A percentile compares a stretch with the other conserved stretches of the same genome.
Evolutionary conservation across 92 coral and sea anemone species (phyloP).

Genomic region (Nematostella vectensis): DNA sequence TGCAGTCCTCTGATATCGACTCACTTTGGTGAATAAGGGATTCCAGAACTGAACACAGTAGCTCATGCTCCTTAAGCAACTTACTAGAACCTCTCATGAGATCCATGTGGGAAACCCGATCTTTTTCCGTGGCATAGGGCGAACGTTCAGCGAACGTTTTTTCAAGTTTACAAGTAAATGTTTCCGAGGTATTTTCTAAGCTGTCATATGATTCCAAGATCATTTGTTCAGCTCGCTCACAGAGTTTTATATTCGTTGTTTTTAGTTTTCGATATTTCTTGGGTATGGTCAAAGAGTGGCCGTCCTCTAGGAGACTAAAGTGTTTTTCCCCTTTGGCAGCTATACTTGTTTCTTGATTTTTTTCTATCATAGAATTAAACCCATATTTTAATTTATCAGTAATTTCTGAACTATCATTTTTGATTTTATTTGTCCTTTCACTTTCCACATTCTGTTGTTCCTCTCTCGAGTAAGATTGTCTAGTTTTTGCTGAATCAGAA

Average conservation of each 20-base stretch:
- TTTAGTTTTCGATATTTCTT: constrained; percentile 59
- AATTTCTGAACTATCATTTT: no score
- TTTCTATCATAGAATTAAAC: no score
- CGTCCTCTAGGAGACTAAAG: constrained; percentile 40
- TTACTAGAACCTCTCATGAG: no score
- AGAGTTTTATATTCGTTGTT: constrained; percentile 37
- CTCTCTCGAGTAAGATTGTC: background rate
- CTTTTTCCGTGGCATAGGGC: no score
- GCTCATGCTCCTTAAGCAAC: background rate
- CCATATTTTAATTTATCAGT: no score
- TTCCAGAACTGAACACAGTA: no score
- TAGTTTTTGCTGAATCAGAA: background rate
- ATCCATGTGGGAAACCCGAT: no score
- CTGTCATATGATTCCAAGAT: constrained; percentile 4
- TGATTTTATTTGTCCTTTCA: background rate
- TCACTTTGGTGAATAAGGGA: no score
- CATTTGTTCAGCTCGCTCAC: constrained; percentile 2
- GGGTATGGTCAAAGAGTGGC: constrained; percentile 40
- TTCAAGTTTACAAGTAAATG: constrained; percentile 39
- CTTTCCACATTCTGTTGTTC: background rate
- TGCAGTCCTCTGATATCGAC: constrained; percentile 2
- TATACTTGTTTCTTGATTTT: background rate
- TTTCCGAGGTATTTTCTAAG: no score
- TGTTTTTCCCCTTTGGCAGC: constrained; percentile 6
- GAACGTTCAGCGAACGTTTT: constrained; percentile 35